Percentiles rank a stretch among this genome's conserved stretches.
Conservation (phyloP, 2,888 invertebrate species). For the Drosophila hamatofila region DNA sequence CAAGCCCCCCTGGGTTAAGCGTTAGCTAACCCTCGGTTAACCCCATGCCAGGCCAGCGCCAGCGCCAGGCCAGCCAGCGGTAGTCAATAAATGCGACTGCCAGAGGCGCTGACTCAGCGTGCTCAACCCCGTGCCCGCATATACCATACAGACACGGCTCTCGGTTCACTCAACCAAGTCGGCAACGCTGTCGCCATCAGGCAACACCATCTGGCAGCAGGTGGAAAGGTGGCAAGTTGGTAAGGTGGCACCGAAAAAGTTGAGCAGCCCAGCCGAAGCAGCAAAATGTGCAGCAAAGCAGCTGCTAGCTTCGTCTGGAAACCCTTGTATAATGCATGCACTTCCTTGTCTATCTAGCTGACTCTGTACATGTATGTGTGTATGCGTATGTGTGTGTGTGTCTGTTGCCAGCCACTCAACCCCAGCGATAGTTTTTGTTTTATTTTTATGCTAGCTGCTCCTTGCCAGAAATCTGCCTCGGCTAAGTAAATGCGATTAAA, state of each 20-base stretch:
- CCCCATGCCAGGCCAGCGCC: constrained; percentile 26
- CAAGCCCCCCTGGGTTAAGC: constrained; percentile 35
- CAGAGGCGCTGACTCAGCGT: constrained; percentile 38
- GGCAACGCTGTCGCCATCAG: constrained; percentile 23
- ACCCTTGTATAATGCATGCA: constrained; percentile 23
- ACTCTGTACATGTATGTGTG: no score
- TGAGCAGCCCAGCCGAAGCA: constrained; percentile 43
- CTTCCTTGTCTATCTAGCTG: constrained; percentile 4
- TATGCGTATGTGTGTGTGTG: not conserved
- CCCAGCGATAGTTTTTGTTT: constrained; percentile 58
- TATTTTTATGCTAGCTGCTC: not conserved
- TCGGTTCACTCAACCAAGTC: constrained; percentile 49
- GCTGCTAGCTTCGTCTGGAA: constrained; percentile 35
- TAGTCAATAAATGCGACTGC: constrained; percentile 40
- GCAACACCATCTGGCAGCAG: constrained; percentile 38
- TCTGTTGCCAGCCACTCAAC: constrained; percentile 58
- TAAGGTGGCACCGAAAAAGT: constrained; percentile 31
- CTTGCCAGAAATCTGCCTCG: constrained; percentile 22
- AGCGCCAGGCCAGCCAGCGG: constrained; percentile 20
- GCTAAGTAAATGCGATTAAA: constrained; percentile 57
- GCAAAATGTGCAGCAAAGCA: constrained; percentile 48
- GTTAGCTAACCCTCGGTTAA: constrained; percentile 48
- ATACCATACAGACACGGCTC: not conserved
- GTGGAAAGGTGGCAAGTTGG: constrained; percentile 48
- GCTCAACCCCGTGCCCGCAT: not conserved